Percentiles rank a stretch among this genome's conserved stretches.
Evolutionary conservation across 2,888 invertebrate species (phyloP).

Genomic region (Nowickia ferox): DNA sequence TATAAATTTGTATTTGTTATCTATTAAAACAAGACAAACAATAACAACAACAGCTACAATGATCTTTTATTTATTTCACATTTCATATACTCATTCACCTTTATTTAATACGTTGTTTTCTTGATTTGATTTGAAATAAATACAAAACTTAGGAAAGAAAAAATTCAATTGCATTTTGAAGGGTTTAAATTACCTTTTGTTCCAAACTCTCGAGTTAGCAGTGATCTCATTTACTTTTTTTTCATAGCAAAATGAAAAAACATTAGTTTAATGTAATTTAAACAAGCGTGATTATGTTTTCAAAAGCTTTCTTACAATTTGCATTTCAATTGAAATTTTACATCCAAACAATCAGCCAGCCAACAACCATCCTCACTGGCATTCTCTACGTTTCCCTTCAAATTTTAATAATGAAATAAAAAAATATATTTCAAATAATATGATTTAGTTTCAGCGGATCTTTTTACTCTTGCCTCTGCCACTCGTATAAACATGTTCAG

Average conservation of each 20-base stretch:
- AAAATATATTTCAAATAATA: conserved; percentile 36
- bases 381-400: conserved; percentile 29
- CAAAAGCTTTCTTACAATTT: conserved; percentile 72
- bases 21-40: conserved; percentile 26
- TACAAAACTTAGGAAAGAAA: conserved; percentile 17
- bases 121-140: conserved; percentile 56
- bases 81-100: conserved; percentile 3
- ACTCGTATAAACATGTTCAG: conserved; percentile 37
- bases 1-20: conserved; percentile 32
- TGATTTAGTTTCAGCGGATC: conserved; percentile 57
- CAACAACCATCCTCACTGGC: conserved; percentile 17
- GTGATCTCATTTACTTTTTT: conserved; percentile 39
- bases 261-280: conserved; percentile 72
- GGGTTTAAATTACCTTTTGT: conserved; percentile 71
- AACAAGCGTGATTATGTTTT: conserved; percentile 73
- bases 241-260: conserved; percentile 50
- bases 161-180: conserved; percentile 44
- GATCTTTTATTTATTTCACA: conserved; percentile 56
- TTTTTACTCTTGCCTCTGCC: conserved; percentile 19
- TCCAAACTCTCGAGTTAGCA: conserved; percentile 37
- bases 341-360: conserved; percentile 40
- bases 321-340: conserved; percentile 71
- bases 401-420: conserved; percentile 29
- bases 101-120: conserved; percentile 37
- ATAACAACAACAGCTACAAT: conserved; percentile 39